phyloP scores from a whole-genome alignment of 2,113 vertebrate genomes.

The Eclectus roratus region DNA sequence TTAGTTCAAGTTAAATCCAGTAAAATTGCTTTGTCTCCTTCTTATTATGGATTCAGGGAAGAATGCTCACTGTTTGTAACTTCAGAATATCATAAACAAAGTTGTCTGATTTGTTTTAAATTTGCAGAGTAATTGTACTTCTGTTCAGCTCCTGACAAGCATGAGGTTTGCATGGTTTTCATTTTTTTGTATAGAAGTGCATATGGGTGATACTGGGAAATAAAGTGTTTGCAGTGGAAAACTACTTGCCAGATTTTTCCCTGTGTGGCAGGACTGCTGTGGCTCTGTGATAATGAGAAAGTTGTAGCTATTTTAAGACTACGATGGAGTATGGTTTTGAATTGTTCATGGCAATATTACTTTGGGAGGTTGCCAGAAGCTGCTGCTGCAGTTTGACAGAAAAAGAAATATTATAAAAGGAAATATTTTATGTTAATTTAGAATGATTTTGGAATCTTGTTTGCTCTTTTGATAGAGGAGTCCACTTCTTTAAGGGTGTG shows the following conservation, averaged over 20 bases:
- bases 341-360: background rate
- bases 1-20: constrained; percentile 7
- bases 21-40: constrained; percentile 5
- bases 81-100: background rate
- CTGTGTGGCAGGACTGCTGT: constrained; percentile 1
- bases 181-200: background rate
- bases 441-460: background rate
- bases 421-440: background rate
- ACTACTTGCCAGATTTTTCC: constrained; percentile 21
- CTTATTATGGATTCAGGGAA: background rate
- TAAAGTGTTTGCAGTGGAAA: constrained; percentile 22
- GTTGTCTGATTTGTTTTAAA: background rate
- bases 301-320: constrained; percentile 41
- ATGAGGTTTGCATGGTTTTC: background rate
- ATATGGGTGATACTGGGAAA: background rate
- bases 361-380: constrained; percentile 41
- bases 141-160: background rate
- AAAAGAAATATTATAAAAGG: constrained; percentile 3
- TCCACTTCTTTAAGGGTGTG: background rate
- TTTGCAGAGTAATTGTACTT: background rate
- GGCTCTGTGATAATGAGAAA: constrained; percentile 34
- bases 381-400: background rate
- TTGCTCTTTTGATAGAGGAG: background rate
- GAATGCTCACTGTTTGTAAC: background rate
- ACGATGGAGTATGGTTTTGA: background rate